Base-by-base conservation (phyloP, 1,140 invertebrate species). In the Anastatus disparis region DNA sequence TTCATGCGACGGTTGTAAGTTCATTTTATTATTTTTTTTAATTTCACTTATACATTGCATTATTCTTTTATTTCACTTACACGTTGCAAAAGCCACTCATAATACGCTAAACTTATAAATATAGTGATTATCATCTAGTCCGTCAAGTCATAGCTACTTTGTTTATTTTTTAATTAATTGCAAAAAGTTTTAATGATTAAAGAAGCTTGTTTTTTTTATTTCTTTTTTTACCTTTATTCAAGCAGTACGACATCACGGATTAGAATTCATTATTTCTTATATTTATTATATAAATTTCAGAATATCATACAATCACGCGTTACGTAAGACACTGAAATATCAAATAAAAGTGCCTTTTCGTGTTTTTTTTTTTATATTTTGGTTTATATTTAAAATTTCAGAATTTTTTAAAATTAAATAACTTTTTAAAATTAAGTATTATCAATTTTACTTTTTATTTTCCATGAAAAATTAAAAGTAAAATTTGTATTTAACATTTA, bases 91-190 rank as follows among this genome's bases (percentile, higher is more conserved):
- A 79, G 76, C 78, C 74, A 72, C 74, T 76, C 71, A 76, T n/a
- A 77, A 77, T 82, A 78, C 78, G 71, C 73, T 79, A 69, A 69
- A 78, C 62, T 80, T 80, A 77, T 73, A 79, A 79, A 78, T 72
- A 74, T 76, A 73, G 63, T 76, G 72, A 76, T 55, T 55, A 74
- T 35, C n/a, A 35, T 46, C 61, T 75, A 67, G 59, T 73, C 72
- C 71, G 72, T 61, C 22, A 72, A 67, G 52, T 70, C 69, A 65
- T 64, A 64, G 26, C 17, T 4, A 13, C 13, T 61, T 61, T 55
- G 40, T 59, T 24, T 8, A 6, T 59, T 58, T 27, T 15, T 42
- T 24, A 53, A 31, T 61, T 22, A 40, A 27, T 20, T 22, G 31
- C 35, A 52, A 56, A 55, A n/a, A 50, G 8, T 67, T 0, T 50